Percentiles rank a stretch among this genome's conserved stretches.
Conservation (phyloP, 1,140 invertebrate genomes). For the Saccostrea echinata region DNA sequence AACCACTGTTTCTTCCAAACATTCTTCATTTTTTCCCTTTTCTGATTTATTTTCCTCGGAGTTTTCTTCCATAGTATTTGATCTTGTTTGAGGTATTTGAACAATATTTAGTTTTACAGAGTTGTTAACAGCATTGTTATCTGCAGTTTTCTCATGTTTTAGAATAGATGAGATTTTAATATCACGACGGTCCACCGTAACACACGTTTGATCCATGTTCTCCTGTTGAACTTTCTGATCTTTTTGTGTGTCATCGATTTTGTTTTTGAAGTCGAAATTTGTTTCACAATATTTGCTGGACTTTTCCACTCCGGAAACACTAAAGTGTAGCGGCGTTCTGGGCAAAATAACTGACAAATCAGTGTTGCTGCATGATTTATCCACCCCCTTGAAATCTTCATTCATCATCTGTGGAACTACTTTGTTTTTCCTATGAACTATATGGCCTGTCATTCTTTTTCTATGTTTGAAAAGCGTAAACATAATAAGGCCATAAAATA, state of each 20-base stretch:
- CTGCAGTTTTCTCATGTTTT: not conserved
- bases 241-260: not conserved
- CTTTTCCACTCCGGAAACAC: not conserved
- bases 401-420: constrained; percentile 45
- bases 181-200: not conserved
- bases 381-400: not conserved
- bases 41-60: not conserved
- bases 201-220: not conserved
- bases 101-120: not conserved
- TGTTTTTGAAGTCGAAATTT: not conserved
- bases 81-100: not conserved
- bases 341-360: not conserved
- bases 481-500: constrained; percentile 61
- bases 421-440: constrained; percentile 34
- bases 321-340: not conserved
- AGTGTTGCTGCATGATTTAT: not conserved
- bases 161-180: not conserved
- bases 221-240: not conserved
- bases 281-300: constrained; percentile 1
- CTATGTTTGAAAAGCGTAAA: constrained; percentile 54
- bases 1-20: not conserved
- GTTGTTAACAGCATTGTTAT: not conserved
- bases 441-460: constrained; percentile 53
- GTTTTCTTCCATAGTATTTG: not conserved
- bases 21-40: not conserved